A percentile compares a stretch with the other conserved stretches of the same genome.
Evolutionary conservation across 2,888 invertebrate genomes (phyloP).

Genomic region (Calameuta pallipes): DNA sequence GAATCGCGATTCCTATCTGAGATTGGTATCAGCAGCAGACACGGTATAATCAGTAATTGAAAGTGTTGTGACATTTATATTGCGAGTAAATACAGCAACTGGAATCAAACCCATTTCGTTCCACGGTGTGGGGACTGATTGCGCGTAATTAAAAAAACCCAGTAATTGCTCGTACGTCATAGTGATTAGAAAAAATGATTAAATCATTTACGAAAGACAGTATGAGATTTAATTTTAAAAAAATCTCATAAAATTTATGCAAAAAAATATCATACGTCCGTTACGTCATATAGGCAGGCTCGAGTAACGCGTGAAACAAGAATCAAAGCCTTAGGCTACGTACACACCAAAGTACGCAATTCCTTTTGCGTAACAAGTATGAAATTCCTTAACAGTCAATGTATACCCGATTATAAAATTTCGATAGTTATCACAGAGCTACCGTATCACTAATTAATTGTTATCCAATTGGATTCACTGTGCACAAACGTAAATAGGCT

Average conservation of each 20-base stretch:
- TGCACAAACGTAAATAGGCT: neutral
- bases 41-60: neutral
- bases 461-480: neutral
- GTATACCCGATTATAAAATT: neutral
- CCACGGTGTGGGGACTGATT: neutral
- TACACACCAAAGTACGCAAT: neutral
- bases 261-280: neutral
- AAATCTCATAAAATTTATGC: neutral
- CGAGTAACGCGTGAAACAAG: neutral
- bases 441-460: neutral
- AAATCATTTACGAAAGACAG: neutral
- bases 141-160: neutral
- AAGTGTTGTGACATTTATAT: neutral
- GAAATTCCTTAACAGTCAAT: neutral
- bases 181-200: neutral
- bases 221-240: neutral
- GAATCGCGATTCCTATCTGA: neutral
- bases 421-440: neutral
- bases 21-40: neutral
- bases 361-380: neutral
- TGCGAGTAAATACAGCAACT: neutral
- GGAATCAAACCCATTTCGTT: neutral
- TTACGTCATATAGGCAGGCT: neutral
- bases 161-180: neutral
- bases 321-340: neutral